Percentiles rank a stretch among this genome's conserved stretches.
Conservation (phyloP, 2,888 invertebrate species). For the Scaeva pyrastri region DNA sequence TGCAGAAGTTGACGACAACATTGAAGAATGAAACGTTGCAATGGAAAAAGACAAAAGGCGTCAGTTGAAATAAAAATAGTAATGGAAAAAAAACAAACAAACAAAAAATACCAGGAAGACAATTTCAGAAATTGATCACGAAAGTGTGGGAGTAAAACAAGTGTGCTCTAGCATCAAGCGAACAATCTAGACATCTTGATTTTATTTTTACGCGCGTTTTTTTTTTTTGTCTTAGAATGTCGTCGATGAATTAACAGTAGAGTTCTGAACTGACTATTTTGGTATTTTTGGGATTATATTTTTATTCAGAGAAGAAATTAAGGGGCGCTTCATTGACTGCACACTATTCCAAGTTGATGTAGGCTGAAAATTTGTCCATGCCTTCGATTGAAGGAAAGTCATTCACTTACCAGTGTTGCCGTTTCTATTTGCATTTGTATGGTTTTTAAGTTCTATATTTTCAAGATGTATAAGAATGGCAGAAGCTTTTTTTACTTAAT, state of each 20-base stretch:
- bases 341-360: too few species aligned
- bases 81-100: too few species aligned
- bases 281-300: too few species aligned
- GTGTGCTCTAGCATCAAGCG: constrained; percentile 10
- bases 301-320: too few species aligned
- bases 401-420: too few species aligned
- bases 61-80: constrained; percentile 13
- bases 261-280: background rate
- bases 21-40: constrained; percentile 67
- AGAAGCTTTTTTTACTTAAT: background rate
- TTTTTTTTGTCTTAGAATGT: constrained; percentile 59
- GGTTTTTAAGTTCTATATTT: too few species aligned
- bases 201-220: constrained; percentile 69
- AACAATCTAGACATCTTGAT: constrained; percentile 64
- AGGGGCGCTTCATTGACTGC: too few species aligned
- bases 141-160: constrained; percentile 34
- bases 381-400: too few species aligned
- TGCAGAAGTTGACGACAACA: constrained; percentile 59
- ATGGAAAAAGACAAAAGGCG: constrained; percentile 53
- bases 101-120: constrained; percentile 23
- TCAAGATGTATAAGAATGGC: background rate
- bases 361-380: too few species aligned
- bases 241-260: constrained; percentile 3
- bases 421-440: too few species aligned
- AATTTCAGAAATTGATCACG: constrained; percentile 56